Base-by-base conservation (phyloP, 2,113 vertebrate species). In the Eolophus roseicapilla region DNA sequence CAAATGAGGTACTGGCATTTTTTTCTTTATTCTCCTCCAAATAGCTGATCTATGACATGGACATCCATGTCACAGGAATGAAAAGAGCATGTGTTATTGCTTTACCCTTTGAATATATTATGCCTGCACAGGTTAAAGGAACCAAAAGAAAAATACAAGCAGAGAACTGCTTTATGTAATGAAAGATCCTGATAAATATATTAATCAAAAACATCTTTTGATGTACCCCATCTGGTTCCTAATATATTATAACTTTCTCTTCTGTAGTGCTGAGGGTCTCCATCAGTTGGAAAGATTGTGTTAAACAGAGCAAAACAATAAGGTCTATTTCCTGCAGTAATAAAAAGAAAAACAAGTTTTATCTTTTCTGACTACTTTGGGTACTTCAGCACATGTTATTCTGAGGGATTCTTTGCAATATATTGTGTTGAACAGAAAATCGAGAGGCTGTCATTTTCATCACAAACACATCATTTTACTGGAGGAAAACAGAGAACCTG, bases 11-110 rank as follows among this genome's bases (percentile, higher is more conserved):
- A 57, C n/a, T 67, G 64, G 43, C 20, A 53, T 70, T 85, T 94
- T 91, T 90, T 96, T 49, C 91, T 96, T 97, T 90, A 93, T 95
- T 94, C 49, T 91, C 63, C 44, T 94, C 84, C 77, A 91, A 82
- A 95, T 52, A 76, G n/a, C 53, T 89, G 41, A 92, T 94, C 68
- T 95, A 46, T 69, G 43, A 74, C 49, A 62, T 87, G 92, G 91
- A 50, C 25, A 59, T 63, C 81, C 53, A 79, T 85, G 62, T 50
- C 70, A 73, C 4, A 3, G 64, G 59, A 96, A 87, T 80, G 69
- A 95, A 97, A 97, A 84, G 46, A 81, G 65, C 25, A 29, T 33
- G 53, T 63, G 50, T 44, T 96, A 39, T 93, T 92, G 78, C 91
- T 96, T 78, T 59, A 74, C 62, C 68, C 71, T 92, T 77, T 59